Evolutionary conservation across 2,888 invertebrate genomes (phyloP), one percentile per base, ranked within the genome.

Genomic region (Trisateles emortualis): DNA sequence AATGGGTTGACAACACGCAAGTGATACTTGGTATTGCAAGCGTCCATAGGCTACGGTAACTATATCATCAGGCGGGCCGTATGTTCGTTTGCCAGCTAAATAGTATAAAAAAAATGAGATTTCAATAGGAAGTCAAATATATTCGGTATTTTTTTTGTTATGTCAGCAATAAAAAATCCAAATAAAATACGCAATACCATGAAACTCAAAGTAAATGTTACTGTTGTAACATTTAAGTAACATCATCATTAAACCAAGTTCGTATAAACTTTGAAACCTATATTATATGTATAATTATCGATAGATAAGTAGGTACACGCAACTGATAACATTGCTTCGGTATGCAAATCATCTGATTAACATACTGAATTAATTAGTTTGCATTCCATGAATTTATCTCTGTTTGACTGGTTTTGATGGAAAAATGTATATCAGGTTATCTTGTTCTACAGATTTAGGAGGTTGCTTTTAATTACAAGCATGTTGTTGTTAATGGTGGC

Each of bases 301-400:
- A 52, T 33, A 44, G 38, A 43, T 45, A 51, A 13, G 44, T 43
- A 38, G 36, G 41, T 67, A 55, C 41, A 42, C 48, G 50, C 39
- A 32, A 42, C 39, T 33, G 60, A 70, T 64, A 56, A 53, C 56
- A 49, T 48, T 38, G 60, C 68, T 64, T 59, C 39, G 68, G 59
- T 61, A 71, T 69, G 72, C 57, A 62, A 68, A 71, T 61, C 49
- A 61, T 52, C 11, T 56, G 54, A 68, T 71, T 61, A 44, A 42
- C 59, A 54, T 59, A 48, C 30, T 17, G 57, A 59, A 61, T 68
- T 49, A 64, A 69, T 71, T 72, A 64, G 62, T 68, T 61, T 52
- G 51, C 52, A 61, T 69, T 68, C 64, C 64, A 64, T 47, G 46
- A 61, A 64, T 71, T 53, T 56, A 60, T 67, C 38, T 19, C 13